These are phyloP conservation scores for Apomyelois bistriatella DNA, from an alignment of 2,888 invertebrate genomes.

Conservation along the genomic window DNA sequence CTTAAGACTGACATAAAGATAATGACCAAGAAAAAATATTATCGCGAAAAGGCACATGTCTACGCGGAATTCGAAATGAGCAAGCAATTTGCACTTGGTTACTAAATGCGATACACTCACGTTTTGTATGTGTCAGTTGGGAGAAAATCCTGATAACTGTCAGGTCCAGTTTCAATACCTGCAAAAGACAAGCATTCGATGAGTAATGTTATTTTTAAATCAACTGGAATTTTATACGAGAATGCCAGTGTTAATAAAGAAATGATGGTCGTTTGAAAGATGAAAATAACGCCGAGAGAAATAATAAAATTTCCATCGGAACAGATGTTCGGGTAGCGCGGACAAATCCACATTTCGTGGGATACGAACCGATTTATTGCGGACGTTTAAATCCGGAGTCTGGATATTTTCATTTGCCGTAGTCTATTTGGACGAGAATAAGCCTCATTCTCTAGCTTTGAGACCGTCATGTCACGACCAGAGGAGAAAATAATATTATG, in stretches of 20 bases:
- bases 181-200: slow-evolving; percentile 37
- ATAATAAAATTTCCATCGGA: slow-evolving; percentile 36
- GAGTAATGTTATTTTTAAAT: not conserved
- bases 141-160: slow-evolving; percentile 37
- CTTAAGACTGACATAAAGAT: not conserved
- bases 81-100: slow-evolving; percentile 27
- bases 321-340: slow-evolving; percentile 38
- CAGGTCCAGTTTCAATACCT: slow-evolving; percentile 51
- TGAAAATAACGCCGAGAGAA: slow-evolving; percentile 23
- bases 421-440: not conserved
- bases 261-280: slow-evolving; percentile 24
- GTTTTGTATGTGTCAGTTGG: slow-evolving; percentile 37
- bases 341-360: slow-evolving; percentile 30
- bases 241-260: slow-evolving; percentile 22
- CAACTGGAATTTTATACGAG: not conserved
- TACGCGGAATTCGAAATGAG: slow-evolving; percentile 19
- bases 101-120: slow-evolving; percentile 36
- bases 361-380: slow-evolving; percentile 30
- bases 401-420: slow-evolving; percentile 41
- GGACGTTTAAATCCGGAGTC: slow-evolving; percentile 49
- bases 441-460: not conserved
- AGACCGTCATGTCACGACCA: not conserved
- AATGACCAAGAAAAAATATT: not conserved
- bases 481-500: no score
- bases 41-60: not conserved